Base-by-base conservation (phyloP, 2,113 vertebrate species). In the Marmota flaviventris region DNA sequence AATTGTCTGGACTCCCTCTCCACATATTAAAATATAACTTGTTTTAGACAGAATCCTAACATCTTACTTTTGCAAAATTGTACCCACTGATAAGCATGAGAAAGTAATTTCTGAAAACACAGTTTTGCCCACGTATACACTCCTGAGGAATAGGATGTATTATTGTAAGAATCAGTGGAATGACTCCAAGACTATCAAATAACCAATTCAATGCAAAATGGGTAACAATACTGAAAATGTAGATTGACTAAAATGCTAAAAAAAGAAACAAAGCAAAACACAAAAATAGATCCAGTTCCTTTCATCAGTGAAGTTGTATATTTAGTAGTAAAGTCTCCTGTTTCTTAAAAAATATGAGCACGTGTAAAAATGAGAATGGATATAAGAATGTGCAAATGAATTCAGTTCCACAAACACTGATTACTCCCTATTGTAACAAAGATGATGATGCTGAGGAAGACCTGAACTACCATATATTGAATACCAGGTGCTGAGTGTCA, bases 171-270 rank as follows among this genome's bases (percentile, higher is more conserved):
- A 61, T 90, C 37, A 79, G 53, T 16, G 8, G 63, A 82, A 16
- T 77, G 53, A 72, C 22, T 72, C 45, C 65, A 75, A 83, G 16
- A n/a, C 12, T 73, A 25, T 34, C 51, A 63, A 75, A 92, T 48
- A 73, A 37, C 37, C 37, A 82, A 67, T n/a, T 89, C 69, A 85
- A 39, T 89, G 45, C 37, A 94, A 88, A 86, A 53, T 83, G 63
- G 56, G 29, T 73, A 95, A 92, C 1, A 72, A 76, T 45, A 77
- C 48, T 72, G 27, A 94, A 94, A 97, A 77, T 73, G 42, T 56
- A 25, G 29, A 61, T 63, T 9, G 11, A 89, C 34, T 73, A 78
- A 83, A 89, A 92, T n/a, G n/a, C 18, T 85, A 85, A 85, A 48
- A 39, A 8, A 82, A 25, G 58, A 92, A 93, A 32, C 9, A 34